phyloP scores from a whole-genome alignment of 35 echinoderm and acorn worm species.

The Patiria miniata region DNA sequence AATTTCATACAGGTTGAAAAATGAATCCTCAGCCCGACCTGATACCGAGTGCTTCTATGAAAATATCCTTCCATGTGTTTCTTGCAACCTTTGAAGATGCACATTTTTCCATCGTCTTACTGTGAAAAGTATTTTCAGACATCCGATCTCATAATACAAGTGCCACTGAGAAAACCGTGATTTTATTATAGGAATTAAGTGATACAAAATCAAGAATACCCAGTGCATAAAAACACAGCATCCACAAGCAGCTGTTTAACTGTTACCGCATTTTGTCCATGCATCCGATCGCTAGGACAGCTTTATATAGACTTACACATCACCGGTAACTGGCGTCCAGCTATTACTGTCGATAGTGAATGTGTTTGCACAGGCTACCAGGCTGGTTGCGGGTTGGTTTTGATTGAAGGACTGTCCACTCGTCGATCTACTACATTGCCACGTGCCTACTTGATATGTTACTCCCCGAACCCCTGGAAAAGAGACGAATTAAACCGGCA shows the following conservation, averaged over 20 bases:
- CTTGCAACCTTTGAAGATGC: too few species aligned
- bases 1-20: neutral
- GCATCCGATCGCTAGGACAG: neutral
- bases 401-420: neutral
- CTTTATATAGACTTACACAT: slow-evolving; percentile 1
- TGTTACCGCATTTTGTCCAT: neutral
- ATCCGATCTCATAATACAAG: neutral
- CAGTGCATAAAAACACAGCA: too few species aligned
- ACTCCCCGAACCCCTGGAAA: too few species aligned
- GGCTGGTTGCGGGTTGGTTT: neutral
- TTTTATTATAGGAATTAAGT: neutral
- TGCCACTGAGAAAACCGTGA: neutral
- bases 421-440: too few species aligned
- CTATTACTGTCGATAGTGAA: neutral
- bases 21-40: neutral
- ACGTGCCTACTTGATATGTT: too few species aligned
- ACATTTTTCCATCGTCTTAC: too few species aligned
- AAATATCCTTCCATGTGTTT: too few species aligned
- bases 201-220: neutral
- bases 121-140: too few species aligned
- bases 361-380: neutral
- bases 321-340: neutral
- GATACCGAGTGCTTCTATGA: neutral
- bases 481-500: too few species aligned
- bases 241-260: too few species aligned